These are phyloP conservation scores for Philonicus albiceps DNA, from an alignment of 2,888 invertebrate species.

Conservation along the genomic window DNA sequence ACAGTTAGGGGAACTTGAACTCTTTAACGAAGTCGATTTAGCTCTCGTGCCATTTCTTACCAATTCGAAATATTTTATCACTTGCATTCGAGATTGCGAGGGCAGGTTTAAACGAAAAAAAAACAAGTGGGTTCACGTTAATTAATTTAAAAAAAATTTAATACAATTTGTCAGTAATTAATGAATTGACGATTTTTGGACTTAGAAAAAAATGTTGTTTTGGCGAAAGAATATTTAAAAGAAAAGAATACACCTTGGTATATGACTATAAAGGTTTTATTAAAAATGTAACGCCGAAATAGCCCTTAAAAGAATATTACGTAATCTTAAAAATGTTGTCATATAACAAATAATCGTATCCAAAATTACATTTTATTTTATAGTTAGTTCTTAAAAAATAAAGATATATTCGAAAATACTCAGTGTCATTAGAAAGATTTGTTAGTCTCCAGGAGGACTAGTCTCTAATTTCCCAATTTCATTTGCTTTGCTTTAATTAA, in stretches of 20 bases:
- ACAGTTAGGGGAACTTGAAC: constrained; percentile 21
- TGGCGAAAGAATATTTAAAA: background rate
- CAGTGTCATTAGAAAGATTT: too few relatives aligned
- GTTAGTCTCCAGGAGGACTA: too few relatives aligned
- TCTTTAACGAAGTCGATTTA: background rate
- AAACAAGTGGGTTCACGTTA: background rate
- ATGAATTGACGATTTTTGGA: background rate
- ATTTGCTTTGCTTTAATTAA: too few relatives aligned
- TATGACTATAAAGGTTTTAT: too few relatives aligned
- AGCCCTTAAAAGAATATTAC: too few relatives aligned
- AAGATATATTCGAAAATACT: too few relatives aligned
- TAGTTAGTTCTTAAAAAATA: too few relatives aligned
- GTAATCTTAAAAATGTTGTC: too few relatives aligned
- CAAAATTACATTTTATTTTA: too few relatives aligned
- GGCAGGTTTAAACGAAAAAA: background rate
- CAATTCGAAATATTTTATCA: background rate
- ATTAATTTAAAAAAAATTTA: background rate
- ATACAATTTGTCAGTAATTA: background rate
- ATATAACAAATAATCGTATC: too few relatives aligned
- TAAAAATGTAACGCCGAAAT: too few relatives aligned
- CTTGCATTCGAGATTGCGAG: background rate
- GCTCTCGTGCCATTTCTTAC: background rate
- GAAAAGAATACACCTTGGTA: background rate
- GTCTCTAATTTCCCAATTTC: too few relatives aligned
- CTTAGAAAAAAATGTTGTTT: background rate